A percentile compares a stretch with the other conserved stretches of the same genome.
Conservation (phyloP, 2,797 vertebrate species). For the Phrynocephalus guinanensis region DNA sequence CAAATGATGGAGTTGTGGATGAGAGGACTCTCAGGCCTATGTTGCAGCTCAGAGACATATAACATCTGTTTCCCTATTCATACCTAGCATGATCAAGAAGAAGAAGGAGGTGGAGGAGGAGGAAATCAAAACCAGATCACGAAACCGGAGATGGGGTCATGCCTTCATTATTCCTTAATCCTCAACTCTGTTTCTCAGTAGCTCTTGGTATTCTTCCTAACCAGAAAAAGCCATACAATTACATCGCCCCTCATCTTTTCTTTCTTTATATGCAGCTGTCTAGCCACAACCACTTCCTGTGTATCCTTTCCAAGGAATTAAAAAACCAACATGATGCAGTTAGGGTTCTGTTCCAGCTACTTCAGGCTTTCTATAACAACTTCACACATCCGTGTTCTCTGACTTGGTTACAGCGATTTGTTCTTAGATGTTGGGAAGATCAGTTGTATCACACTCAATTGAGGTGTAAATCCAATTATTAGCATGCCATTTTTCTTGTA, state of each 20-base stretch:
- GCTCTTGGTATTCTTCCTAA: not conserved
- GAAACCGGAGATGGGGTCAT: no score
- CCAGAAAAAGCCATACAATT: not conserved
- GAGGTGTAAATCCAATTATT: not conserved
- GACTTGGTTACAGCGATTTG: not conserved
- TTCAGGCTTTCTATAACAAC: not conserved
- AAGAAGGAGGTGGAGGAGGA: no score
- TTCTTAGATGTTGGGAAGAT: not conserved
- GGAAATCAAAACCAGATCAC: no score
- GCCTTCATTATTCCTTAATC: not conserved
- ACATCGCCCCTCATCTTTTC: not conserved
- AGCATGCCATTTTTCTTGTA: not conserved
- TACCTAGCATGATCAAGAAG: no score
- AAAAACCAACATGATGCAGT: not conserved
- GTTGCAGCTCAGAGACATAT: not conserved
- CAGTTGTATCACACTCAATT: not conserved
- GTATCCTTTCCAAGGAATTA: not conserved
- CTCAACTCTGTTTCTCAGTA: not conserved
- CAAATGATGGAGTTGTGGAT: not conserved
- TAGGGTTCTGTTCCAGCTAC: not conserved
- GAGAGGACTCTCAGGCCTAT: not conserved
- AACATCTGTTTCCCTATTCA: no score
- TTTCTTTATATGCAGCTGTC: not conserved
- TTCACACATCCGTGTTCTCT: not conserved
- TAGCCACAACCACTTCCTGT: not conserved